phyloP scores from a whole-genome alignment of 37 sponge, comb jelly and placozoan genomes.

The Bolinopsis microptera region DNA sequence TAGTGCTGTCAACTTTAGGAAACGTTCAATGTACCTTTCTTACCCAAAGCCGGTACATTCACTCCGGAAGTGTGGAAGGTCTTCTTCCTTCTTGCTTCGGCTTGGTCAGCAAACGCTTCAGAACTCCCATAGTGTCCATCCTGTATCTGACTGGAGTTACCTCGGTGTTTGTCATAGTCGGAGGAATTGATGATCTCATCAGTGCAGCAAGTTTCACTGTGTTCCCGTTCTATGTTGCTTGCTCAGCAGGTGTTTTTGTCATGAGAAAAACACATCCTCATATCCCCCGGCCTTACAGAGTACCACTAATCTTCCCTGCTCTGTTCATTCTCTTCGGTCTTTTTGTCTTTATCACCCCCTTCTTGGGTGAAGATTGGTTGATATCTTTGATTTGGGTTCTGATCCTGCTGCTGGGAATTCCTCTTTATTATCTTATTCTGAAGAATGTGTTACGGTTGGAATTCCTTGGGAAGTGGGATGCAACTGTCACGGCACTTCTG shows the following conservation, averaged over 20 bases:
- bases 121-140: slow-evolving; percentile 2
- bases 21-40: neutral
- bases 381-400: neutral
- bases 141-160: neutral
- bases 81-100: neutral
- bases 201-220: neutral
- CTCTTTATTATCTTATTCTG: neutral
- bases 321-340: neutral
- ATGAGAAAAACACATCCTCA: neutral
- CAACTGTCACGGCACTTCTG: neutral
- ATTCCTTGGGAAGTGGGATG: neutral
- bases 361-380: slow-evolving; percentile 7
- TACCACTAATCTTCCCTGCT: neutral
- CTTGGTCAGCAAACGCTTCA: neutral
- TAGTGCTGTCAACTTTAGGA: neutral
- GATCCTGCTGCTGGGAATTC: neutral
- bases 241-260: neutral
- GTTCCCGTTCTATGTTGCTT: neutral
- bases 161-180: neutral
- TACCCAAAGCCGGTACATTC: neutral
- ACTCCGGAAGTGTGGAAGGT: neutral
- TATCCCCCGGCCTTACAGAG: neutral
- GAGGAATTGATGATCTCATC: neutral
- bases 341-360: neutral
- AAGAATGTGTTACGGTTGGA: neutral